Base-by-base conservation (phyloP, 2,888 invertebrate genomes). In the Athripsodes cinereus region DNA sequence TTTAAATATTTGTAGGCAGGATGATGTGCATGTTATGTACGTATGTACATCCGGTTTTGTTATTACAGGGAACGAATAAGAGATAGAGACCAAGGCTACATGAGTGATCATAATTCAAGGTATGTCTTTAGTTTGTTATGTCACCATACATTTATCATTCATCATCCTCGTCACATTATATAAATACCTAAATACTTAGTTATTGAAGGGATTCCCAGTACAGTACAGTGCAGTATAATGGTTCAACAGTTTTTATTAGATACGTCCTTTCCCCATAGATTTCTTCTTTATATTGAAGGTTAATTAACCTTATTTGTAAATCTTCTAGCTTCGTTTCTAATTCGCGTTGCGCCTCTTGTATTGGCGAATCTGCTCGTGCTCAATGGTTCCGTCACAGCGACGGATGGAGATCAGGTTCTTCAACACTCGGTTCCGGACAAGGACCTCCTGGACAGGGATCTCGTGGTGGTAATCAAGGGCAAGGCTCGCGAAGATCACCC, bases 321-420 rank as follows among this genome's bases (percentile, higher is more conserved):
- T 21, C 6, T 55, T 55, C 22, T 69, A 80, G 80, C 68, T 80
- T 78, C 68, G 79, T 78, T 66, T 81, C 81, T 58, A 79, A 82
- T 61, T 84, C 86, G 35, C 81, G 90, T 66, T 92, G 92, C 70
- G 89, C 90, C 61, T 90, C 90, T 51, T 92, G 92, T 74, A 89
- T 92, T 73, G 91, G 91, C n/a, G 92, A 92, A 74, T 90, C 91
- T 21, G 90, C 91, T 61, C 83, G 92, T 22, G 89, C 90, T 62
- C 91, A 92, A 67, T 92, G 92, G 92, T 92, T 91, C 77, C 86
- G 92, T 16, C 92, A 92, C 74, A 92, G 91, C 44, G 92, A 92
- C 69, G 91, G 92, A 50, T 92, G 92, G 92, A 86, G 87, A 64
- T 86, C 87, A 44, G 87, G 86, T 60, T 86, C 86, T 64, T 86